phyloP scores from a whole-genome alignment of 2,797 vertebrate genomes.

The Amniataba percoides region DNA sequence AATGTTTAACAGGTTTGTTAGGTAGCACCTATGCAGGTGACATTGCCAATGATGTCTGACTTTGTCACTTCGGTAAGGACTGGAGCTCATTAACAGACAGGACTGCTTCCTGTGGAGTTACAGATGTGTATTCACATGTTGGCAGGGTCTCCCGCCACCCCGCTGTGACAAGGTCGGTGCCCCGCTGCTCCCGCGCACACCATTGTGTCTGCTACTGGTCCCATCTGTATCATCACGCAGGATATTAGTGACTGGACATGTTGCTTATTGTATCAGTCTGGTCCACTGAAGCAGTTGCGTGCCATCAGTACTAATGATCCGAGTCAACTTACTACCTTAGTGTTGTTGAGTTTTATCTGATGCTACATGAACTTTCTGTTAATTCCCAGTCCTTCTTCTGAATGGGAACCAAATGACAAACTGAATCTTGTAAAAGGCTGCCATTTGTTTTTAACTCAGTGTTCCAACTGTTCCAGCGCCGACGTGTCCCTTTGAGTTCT shows the following conservation, averaged over 20 bases:
- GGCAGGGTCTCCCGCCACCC: slow-evolving; percentile 36
- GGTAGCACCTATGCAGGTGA: slow-evolving; percentile 21
- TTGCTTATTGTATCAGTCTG: slow-evolving; percentile 22
- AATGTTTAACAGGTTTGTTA: slow-evolving; percentile 15
- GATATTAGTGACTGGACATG: slow-evolving; percentile 18
- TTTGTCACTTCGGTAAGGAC: slow-evolving; percentile 29
- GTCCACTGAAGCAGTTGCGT: background rate
- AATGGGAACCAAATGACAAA: background rate
- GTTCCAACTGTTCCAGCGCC: background rate
- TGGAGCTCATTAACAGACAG: slow-evolving; percentile 51
- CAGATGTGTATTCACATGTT: slow-evolving; percentile 63
- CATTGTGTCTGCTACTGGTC: slow-evolving; percentile 34
- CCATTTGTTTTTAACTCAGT: slow-evolving; percentile 1
- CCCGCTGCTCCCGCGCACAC: slow-evolving; percentile 38
- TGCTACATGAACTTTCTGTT: background rate
- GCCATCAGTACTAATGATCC: background rate
- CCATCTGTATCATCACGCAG: slow-evolving; percentile 32
- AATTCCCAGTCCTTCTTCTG: background rate
- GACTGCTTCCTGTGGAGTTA: slow-evolving; percentile 48
- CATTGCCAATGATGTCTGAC: slow-evolving; percentile 24
- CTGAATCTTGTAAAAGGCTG: background rate
- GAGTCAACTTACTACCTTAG: background rate
- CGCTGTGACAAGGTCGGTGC: slow-evolving; percentile 54
- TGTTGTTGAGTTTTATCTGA: slow-evolving; percentile 5
- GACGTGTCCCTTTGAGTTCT: background rate